Conservation (phyloP, 1,140 invertebrate genomes). For the Limonius californicus region DNA sequence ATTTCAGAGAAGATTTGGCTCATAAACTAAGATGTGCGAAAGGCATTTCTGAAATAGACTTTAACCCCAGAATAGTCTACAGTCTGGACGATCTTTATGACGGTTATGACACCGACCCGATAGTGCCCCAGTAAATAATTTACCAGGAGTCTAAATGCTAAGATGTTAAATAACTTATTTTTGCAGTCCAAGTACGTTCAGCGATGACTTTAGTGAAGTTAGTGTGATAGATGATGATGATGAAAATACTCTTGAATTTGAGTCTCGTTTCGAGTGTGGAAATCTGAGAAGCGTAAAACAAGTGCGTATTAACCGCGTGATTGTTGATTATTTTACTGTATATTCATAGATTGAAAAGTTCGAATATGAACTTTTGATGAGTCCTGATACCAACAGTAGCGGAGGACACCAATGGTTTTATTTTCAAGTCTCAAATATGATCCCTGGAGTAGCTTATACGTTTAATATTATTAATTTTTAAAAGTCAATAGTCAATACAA, state of each 20-base stretch:
- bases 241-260: slow-evolving; percentile 61
- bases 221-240: too few species aligned
- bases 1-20: slow-evolving; percentile 17
- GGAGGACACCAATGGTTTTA: slow-evolving; percentile 91
- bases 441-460: slow-evolving; percentile 64
- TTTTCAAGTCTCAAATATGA: slow-evolving; percentile 84
- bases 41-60: neutral
- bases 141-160: too few species aligned
- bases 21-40: slow-evolving; percentile 4
- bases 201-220: too few species aligned
- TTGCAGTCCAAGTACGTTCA: too few species aligned
- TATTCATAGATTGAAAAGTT: slow-evolving; percentile 56
- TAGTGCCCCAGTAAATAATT: too few species aligned
- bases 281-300: slow-evolving; percentile 85
- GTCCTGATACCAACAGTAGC: slow-evolving; percentile 79
- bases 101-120: too few species aligned
- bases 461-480: slow-evolving; percentile 93
- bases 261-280: slow-evolving; percentile 87
- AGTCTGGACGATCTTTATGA: slow-evolving; percentile 59
- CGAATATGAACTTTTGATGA: slow-evolving; percentile 85
- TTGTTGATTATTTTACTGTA: neutral
- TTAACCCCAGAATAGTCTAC: slow-evolving; percentile 58
- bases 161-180: too few species aligned
- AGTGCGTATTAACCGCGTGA: slow-evolving; percentile 51
- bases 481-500: slow-evolving; percentile 91